Conservation (phyloP, 2,797 vertebrate species). For the Holocentrus rufus region DNA sequence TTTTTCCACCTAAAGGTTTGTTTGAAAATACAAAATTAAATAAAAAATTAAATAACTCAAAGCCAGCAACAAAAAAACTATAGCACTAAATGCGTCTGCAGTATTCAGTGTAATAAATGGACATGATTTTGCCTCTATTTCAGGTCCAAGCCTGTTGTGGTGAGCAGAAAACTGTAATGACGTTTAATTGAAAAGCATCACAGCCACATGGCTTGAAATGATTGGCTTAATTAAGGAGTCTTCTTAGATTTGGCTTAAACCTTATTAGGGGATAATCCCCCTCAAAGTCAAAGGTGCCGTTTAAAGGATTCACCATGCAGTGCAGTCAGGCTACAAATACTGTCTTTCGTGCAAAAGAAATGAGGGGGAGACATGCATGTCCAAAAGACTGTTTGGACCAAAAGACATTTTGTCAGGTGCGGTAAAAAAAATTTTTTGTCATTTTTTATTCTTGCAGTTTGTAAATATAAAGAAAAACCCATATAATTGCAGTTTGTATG, state of each 20-base stretch:
- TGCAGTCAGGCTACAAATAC: background rate
- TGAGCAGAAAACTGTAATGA: constrained; percentile 51
- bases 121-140: constrained; percentile 40
- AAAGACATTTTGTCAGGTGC: too few relatives aligned
- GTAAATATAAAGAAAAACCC: too few relatives aligned
- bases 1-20: too few relatives aligned
- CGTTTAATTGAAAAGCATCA: constrained; percentile 65
- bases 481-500: too few relatives aligned
- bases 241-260: constrained; percentile 66
- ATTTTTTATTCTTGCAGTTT: too few relatives aligned
- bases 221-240: constrained; percentile 66
- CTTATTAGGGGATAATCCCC: constrained; percentile 71
- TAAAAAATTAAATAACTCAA: too few relatives aligned
- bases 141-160: constrained; percentile 35
- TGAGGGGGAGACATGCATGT: background rate
- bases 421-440: too few relatives aligned
- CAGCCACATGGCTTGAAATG: constrained; percentile 56
- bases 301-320: constrained; percentile 57
- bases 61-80: too few relatives aligned
- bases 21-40: too few relatives aligned
- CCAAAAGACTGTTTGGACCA: too few relatives aligned
- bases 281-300: constrained; percentile 65
- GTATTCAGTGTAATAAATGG: background rate
- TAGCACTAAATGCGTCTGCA: too few relatives aligned
- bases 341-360: constrained; percentile 13